Percentiles rank a stretch among this genome's conserved stretches.
Conservation (phyloP, 2,888 invertebrate species). For the Watsonalla binaria region DNA sequence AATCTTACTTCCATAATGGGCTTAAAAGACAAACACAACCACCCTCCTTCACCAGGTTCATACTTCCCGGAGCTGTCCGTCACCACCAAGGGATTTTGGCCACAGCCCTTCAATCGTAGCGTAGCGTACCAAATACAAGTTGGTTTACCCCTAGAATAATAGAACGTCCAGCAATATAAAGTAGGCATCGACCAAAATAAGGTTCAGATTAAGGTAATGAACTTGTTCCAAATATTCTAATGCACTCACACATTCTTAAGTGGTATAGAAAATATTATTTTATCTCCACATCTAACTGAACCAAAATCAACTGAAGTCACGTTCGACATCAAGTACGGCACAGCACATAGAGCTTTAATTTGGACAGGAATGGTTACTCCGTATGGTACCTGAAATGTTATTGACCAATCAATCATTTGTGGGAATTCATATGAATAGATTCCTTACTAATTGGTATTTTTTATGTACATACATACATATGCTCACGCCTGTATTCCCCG, state of each 20-base stretch:
- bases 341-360: slow-evolving; percentile 77
- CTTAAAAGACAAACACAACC: slow-evolving; percentile 78
- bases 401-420: no score
- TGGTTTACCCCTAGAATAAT: slow-evolving; percentile 69
- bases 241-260: slow-evolving; percentile 78
- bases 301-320: slow-evolving; percentile 72
- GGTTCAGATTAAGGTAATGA: no score
- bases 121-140: slow-evolving; percentile 76
- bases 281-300: slow-evolving; percentile 79
- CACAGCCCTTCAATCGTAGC: slow-evolving; percentile 48
- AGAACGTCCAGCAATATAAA: not conserved
- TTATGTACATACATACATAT: no score
- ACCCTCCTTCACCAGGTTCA: slow-evolving; percentile 66
- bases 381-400: slow-evolving; percentile 64
- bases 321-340: slow-evolving; percentile 73
- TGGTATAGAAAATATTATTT: slow-evolving; percentile 70
- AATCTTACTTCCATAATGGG: slow-evolving; percentile 64
- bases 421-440: no score
- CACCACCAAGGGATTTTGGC: slow-evolving; percentile 50
- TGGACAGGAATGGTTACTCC: slow-evolving; percentile 79
- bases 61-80: slow-evolving; percentile 66
- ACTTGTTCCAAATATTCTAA: not conserved
- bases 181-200: not conserved
- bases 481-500: no score
- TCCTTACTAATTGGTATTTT: no score